Conservation (phyloP, 1,140 invertebrate genomes). For the Drosophila suzukii region DNA sequence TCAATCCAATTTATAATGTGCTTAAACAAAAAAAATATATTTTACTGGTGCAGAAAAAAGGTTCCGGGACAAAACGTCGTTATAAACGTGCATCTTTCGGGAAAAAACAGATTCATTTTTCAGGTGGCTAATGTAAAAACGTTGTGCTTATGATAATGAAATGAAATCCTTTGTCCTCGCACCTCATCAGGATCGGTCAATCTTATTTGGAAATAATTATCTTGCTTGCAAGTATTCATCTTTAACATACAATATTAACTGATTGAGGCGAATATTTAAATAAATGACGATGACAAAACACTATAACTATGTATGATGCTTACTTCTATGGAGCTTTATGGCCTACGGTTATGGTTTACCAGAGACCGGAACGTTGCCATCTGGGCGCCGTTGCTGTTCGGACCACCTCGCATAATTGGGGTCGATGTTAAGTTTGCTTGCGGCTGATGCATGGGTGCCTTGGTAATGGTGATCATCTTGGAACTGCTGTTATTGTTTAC, state of each 20-base stretch:
- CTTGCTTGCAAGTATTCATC: slow-evolving; percentile 8
- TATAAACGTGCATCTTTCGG: background rate
- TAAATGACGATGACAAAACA: slow-evolving; percentile 26
- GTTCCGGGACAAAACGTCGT: background rate
- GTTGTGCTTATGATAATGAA: background rate
- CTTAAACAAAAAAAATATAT: slow-evolving; percentile 8
- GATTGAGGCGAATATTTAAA: slow-evolving; percentile 10
- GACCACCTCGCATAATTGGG: background rate
- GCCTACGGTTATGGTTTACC: slow-evolving; percentile 8
- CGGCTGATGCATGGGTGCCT: background rate
- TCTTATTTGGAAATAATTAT: slow-evolving; percentile 1
- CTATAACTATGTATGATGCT: slow-evolving; percentile 4
- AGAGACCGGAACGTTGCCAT: slow-evolving; percentile 1
- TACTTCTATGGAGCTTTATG: slow-evolving; percentile 1
- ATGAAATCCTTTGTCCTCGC: background rate
- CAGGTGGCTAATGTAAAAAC: background rate
- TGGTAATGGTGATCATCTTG: slow-evolving; percentile 39
- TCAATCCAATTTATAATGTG: slow-evolving; percentile 14
- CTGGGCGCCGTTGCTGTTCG: slow-evolving; percentile 1
- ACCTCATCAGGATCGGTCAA: background rate
- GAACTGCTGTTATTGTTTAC: slow-evolving; percentile 33
- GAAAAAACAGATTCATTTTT: background rate
- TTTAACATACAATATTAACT: slow-evolving; percentile 10
- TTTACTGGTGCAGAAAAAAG: background rate
- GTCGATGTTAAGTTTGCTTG: slow-evolving; percentile 5